Evolutionary conservation across 2,888 invertebrate species (phyloP), one percentile per base, ranked within the genome.

Genomic region (Drosophila mimetica): DNA sequence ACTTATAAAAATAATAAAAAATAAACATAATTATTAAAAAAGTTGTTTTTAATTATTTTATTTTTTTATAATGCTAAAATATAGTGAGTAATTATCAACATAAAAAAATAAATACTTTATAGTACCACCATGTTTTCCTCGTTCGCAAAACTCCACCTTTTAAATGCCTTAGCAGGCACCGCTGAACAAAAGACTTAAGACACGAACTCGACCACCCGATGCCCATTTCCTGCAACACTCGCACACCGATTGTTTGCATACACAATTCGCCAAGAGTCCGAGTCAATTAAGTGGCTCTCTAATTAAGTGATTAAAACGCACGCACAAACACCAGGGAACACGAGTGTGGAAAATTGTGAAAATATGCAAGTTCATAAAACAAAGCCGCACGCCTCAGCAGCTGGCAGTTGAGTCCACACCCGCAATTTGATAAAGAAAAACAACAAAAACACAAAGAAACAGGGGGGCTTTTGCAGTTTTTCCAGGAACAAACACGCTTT

Each of bases 401-500:
- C 60, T 60, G 61, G 60, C 58, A 46, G 16, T 59, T 42, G 41
- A 71, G 64, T 74, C 70, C 70, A 71, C 70, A 71, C 70, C 72
- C 70, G 72, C 70, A 54, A 50, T 37, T 54, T 61, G 37, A 50
- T 48, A 46, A 39, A 39, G 16, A 37, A 16, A 37, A 16, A 8
- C 8, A 8, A 3, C n/a, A 14, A 4, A 8, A 37, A 37, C 14
- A 2, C 0, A 37, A 37, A 37, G 9, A 37, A n/a, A n/a, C n/a
- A 20, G 32, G 32, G 37, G 44, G 36, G 75, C 70, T 59, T 59
- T 66, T 85, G 79, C 79, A 71, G 74, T 67, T 87, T 53, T 90
- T 90, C 90, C 90, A 86, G 89, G 90, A 90, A 90, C 76, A 87
- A 89, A 86, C 80, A 85, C 86, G 87, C 90, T 85, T 90, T 88